Percentiles rank a stretch among this genome's conserved stretches.
phyloP scores from a whole-genome alignment of 2,888 invertebrate genomes.

The Eupithecia insigniata region DNA sequence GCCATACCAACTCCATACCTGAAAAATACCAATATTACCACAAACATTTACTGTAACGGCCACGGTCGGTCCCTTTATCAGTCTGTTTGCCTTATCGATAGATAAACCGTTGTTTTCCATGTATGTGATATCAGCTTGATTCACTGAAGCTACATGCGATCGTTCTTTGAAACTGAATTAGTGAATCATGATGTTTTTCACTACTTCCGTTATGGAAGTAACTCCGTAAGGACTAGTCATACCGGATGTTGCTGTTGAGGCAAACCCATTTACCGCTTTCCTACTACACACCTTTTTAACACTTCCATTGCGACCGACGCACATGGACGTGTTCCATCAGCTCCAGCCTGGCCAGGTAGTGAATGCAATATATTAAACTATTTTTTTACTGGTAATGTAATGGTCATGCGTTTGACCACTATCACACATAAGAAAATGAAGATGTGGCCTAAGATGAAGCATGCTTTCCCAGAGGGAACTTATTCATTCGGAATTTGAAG shows the following conservation, averaged over 20 bases:
- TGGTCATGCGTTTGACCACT: too few relatives aligned
- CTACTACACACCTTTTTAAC: not conserved
- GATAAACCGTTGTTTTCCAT: conserved; percentile 52
- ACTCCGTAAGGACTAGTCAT: conserved; percentile 20
- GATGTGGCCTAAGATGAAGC: too few relatives aligned
- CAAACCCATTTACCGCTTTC: not conserved
- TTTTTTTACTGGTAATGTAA: too few relatives aligned
- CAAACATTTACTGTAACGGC: not conserved
- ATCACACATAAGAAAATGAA: too few relatives aligned
- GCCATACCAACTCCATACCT: not conserved
- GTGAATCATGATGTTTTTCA: conserved; percentile 42
- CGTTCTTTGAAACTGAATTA: conserved; percentile 23
- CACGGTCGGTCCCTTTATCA: conserved; percentile 14
- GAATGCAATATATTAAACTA: not conserved
- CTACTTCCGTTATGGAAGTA: conserved; percentile 41
- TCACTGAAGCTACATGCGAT: conserved; percentile 39
- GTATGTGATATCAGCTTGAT: conserved; percentile 37
- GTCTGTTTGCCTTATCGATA: conserved; percentile 47
- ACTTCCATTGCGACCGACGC: not conserved
- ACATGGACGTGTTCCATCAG: not conserved
- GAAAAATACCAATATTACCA: not conserved
- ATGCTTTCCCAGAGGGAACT: too few relatives aligned
- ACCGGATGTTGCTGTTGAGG: conserved; percentile 27
- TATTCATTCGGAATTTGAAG: too few relatives aligned
- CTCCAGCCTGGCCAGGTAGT: not conserved